Percentiles rank a stretch among this genome's conserved stretches.
phyloP scores from a whole-genome alignment of 2,113 vertebrate genomes.

The Odontesthes bonariensis region DNA sequence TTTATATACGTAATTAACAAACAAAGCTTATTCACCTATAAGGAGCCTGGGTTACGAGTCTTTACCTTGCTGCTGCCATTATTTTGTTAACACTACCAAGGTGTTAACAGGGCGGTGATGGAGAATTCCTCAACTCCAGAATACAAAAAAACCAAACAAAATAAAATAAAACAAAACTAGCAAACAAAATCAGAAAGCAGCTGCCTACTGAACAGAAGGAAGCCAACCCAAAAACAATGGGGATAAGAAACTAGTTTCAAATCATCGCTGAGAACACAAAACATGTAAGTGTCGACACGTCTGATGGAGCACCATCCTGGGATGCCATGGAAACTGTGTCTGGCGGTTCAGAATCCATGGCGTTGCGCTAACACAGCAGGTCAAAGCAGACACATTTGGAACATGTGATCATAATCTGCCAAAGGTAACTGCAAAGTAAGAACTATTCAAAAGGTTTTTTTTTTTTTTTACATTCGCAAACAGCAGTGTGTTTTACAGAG shows the following conservation, averaged over 20 bases:
- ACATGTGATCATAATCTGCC: conserved; percentile 61
- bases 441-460: conserved; percentile 75
- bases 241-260: conserved; percentile 65
- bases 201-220: conserved; percentile 89
- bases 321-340: conserved; percentile 44
- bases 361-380: conserved; percentile 40
- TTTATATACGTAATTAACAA: conserved; percentile 74
- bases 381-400: conserved; percentile 66
- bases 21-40: conserved; percentile 88
- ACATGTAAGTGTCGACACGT: conserved; percentile 69
- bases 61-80: conserved; percentile 79
- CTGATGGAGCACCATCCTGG: conserved; percentile 68
- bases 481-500: conserved; percentile 72
- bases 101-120: conserved; percentile 66
- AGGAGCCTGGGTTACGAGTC: conserved; percentile 91
- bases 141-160: conserved; percentile 69
- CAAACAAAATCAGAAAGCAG: conserved; percentile 84
- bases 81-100: conserved; percentile 81
- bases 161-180: conserved; percentile 36
- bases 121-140: conserved; percentile 70
- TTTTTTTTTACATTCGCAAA: conserved; percentile 78
- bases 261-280: conserved; percentile 77
- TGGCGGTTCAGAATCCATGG: conserved; percentile 43
- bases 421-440: conserved; percentile 61
- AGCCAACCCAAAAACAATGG: conserved; percentile 82